phyloP scores from a whole-genome alignment of 1,140 invertebrate genomes.

The Subanguina moxae region DNA sequence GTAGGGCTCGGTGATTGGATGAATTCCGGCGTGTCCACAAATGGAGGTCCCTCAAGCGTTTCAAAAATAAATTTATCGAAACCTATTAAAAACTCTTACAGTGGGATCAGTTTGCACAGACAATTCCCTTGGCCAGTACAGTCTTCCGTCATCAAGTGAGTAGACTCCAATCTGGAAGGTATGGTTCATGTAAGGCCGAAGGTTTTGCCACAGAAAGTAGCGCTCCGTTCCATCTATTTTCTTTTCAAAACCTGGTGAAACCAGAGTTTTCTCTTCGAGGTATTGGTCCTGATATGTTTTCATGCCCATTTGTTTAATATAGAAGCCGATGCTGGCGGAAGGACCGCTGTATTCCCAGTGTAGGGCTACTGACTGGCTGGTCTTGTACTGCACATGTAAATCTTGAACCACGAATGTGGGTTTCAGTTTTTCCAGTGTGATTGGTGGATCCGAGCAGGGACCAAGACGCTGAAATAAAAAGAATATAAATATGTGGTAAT shows the following conservation, averaged over 20 bases:
- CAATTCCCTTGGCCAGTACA: slow-evolving; percentile 54
- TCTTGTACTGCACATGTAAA: slow-evolving; percentile 54
- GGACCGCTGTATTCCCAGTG: slow-evolving; percentile 50
- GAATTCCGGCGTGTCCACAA: slow-evolving; percentile 53
- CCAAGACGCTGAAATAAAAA: slow-evolving; percentile 56
- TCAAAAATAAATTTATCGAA: not conserved
- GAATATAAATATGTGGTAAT: no score
- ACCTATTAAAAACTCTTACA: not conserved
- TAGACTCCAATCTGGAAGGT: slow-evolving; percentile 55
- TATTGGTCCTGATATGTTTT: slow-evolving; percentile 54
- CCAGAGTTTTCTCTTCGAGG: slow-evolving; percentile 47
- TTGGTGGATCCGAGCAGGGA: slow-evolving; percentile 55
- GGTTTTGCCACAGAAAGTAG: slow-evolving; percentile 36
- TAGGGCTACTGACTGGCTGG: slow-evolving; percentile 49
- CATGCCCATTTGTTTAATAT: slow-evolving; percentile 55
- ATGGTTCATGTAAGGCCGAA: slow-evolving; percentile 55
- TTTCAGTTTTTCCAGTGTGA: slow-evolving; percentile 44
- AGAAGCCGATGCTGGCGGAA: slow-evolving; percentile 45
- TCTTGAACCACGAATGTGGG: slow-evolving; percentile 54
- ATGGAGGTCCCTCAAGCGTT: slow-evolving; percentile 45
- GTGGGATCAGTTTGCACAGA: slow-evolving; percentile 52
- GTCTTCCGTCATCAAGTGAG: slow-evolving; percentile 37
- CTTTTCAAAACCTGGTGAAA: slow-evolving; percentile 48
- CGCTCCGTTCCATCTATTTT: slow-evolving; percentile 38
- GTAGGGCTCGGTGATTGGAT: slow-evolving; percentile 40